Conservation (phyloP, 2,797 vertebrate genomes). For the Pangasius krempfi region DNA sequence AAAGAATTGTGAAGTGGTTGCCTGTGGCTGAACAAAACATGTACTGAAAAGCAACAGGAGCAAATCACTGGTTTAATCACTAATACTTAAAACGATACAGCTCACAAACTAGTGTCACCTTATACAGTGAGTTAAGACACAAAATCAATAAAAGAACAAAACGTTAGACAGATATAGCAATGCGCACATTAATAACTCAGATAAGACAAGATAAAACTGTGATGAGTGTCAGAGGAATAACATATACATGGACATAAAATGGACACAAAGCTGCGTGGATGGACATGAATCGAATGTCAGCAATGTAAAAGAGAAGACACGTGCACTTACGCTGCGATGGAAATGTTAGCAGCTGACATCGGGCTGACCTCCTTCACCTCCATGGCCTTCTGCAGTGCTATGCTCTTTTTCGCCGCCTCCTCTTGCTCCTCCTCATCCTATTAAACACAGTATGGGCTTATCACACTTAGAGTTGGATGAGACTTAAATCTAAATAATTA, state of each 20-base stretch:
- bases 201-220: not conserved
- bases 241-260: conserved; percentile 9
- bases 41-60: not conserved
- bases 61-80: not conserved
- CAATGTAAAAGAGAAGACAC: not conserved
- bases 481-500: not conserved
- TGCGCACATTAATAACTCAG: not conserved
- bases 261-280: not conserved
- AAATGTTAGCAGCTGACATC: conserved; percentile 94
- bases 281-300: not conserved
- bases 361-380: conserved; percentile 98
- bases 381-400: conserved; percentile 94
- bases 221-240: not conserved
- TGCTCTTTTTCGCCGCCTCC: conserved; percentile 94
- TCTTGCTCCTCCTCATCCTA: conserved; percentile 98
- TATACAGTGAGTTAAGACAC: conserved; percentile 14
- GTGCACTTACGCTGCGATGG: conserved; percentile 91
- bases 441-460: not conserved
- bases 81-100: not conserved
- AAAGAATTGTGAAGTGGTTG: not conserved
- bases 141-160: not conserved
- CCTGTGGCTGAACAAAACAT: not conserved
- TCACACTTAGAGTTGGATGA: not conserved
- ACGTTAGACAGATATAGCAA: not conserved
- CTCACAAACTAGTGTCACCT: not conserved